phyloP scores from a whole-genome alignment of 2,113 vertebrate genomes.

The Morone saxatilis region DNA sequence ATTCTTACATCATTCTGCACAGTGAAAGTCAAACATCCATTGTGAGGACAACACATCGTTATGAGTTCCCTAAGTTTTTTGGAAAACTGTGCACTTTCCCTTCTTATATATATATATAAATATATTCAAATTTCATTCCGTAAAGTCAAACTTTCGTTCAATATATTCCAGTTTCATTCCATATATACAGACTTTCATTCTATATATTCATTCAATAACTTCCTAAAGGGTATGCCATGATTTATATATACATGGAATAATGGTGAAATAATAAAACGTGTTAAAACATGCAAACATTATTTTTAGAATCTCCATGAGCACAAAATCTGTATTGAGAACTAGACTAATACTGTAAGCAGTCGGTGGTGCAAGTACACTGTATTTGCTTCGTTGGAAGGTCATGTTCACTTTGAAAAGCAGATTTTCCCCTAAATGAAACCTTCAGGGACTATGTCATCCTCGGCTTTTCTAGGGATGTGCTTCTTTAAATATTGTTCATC shows the following conservation, averaged over 20 bases:
- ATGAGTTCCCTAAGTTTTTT: background rate
- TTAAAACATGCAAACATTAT: too few species aligned
- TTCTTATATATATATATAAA: background rate
- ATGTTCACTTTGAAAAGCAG: background rate
- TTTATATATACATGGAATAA: too few species aligned
- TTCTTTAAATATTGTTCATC: background rate
- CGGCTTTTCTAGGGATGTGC: background rate
- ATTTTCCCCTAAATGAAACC: background rate
- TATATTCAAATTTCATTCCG: rapidly evolving
- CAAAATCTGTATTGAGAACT: background rate
- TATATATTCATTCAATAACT: too few species aligned
- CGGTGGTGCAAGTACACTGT: background rate
- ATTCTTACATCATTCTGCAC: constrained; percentile 7
- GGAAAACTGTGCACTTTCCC: background rate
- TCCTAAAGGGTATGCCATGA: too few species aligned
- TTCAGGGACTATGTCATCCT: background rate
- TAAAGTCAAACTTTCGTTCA: too few species aligned
- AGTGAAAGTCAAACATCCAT: constrained; percentile 23
- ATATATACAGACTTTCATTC: too few species aligned
- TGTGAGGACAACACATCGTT: constrained; percentile 3
- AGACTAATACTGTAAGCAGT: background rate
- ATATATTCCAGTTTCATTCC: too few species aligned
- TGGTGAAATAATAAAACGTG: background rate
- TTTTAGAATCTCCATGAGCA: background rate
- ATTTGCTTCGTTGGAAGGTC: background rate